Evolutionary conservation across 2,797 vertebrate species (phyloP), one percentile per base, ranked within the genome.

Genomic region (Myripristis jacobus): DNA sequence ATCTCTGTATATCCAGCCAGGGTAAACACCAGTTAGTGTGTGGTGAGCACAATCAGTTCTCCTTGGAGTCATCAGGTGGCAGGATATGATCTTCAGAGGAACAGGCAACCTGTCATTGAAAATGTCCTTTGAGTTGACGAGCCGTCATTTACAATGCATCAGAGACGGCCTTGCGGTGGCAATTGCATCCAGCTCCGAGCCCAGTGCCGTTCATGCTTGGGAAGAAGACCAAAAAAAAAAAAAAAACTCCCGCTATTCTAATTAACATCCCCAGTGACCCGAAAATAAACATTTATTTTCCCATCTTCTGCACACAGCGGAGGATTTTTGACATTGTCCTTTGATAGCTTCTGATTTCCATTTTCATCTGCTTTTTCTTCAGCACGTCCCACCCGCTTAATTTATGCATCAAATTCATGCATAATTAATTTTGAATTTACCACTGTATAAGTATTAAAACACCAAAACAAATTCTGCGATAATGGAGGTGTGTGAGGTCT

Each of bases 191-290:
- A 82, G 84, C 76, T 85, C 72, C 7, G 66, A 75, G 79, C 82
- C 54, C 77, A 27, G 86, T 81, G 73, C 90, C 83, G 88, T 88
- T 90, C 87, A 92, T 90, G 93, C 88, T 85, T 84, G 81, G 75
- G 84, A 77, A 75, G 64, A 86, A 90, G 89, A 73, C 44, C 47
- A 47, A 87, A 91, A 65, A 87, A 83, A 85, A 77, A 77, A 75
- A 52, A 76, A 47, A 50, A 48, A 88, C 88, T 92, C 89, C 83
- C 60, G 81, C 70, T 90, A 87, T 95, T 95, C 93, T 95, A 95
- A 96, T 96, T 96, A 96, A 95, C 95, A 95, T 95, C 92, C 89
- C 85, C 93, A 94, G 83, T 96, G 95, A 96, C 95, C 95, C 93
- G 65, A 90, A 93, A 93, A 95, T 80, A 87, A 96, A 93, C 93